Base-by-base conservation (phyloP, 2,888 invertebrate species). In the Tetheella fluctuosa region DNA sequence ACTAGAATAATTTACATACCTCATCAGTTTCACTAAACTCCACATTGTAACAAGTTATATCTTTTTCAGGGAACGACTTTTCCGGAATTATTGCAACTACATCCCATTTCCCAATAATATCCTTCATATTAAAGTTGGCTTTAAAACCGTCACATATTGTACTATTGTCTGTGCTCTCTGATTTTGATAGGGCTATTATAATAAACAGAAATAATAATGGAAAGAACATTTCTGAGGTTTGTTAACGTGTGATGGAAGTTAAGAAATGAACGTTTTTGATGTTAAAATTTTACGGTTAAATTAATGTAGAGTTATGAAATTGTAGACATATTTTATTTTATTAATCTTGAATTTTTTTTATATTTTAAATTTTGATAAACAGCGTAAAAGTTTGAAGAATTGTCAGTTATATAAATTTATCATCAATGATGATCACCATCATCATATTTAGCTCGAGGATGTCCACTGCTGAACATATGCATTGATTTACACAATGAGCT, bases 11-110 rank as follows among this genome's bases (percentile, higher is more conserved):
- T 25, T 2, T 25, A 25, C 25, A 25, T 67, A 91, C 91, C 85
- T 83, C 86, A 69, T 91, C 91, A 57, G 84, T 84, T 62, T 92
- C 91, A 66, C 88, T 88, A 30, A 91, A 85, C 13, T 90, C 91
- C 61, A 90, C 88, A 52, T 75, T 79, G 63, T 86, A 89, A 66
- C 91, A 91, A 0, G 79, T 77, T 2, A 91, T 72, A 10, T 83
- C 78, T 37, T 81, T 81, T 15, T 88, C 83, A 15, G 89, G 88
- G 59, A 88, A 90, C 59, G 81, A 59, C n/a, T 81, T 86, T 30
- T 85, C 89, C 0, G 91, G 91, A 52, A 91, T 81, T 0, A 91
- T 81, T 0, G 89, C 90, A 0, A 89, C 90, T 10, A 89, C 88
- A 39, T 88, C 76, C 91, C 91, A 92, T 1, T 76, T 64, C 0